Conservation (phyloP, 2,888 invertebrate species). For the Unio delphinus region DNA sequence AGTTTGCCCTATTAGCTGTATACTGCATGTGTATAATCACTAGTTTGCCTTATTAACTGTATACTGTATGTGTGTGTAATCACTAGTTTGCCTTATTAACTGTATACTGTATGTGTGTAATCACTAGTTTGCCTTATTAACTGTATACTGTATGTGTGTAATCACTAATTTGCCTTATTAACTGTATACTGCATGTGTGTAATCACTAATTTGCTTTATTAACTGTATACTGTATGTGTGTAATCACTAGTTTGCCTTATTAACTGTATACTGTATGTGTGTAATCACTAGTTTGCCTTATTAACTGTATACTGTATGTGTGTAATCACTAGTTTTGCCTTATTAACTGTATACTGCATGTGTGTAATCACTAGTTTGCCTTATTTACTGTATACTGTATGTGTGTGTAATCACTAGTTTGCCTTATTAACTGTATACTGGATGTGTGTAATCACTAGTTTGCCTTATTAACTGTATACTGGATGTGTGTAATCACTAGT, state of each 20-base stretch:
- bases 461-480: background rate
- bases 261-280: background rate
- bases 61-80: background rate
- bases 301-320: background rate
- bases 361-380: no score
- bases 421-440: background rate
- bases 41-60: background rate
- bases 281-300: background rate
- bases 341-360: background rate
- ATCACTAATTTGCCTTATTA: background rate
- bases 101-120: background rate
- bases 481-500: background rate
- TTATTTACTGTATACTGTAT: no score
- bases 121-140: background rate
- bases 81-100: background rate
- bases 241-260: background rate
- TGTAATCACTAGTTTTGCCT: background rate
- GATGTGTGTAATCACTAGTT: background rate
- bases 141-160: background rate
- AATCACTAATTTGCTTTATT: background rate
- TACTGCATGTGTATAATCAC: background rate
- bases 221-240: background rate
- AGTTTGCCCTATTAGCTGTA: background rate
- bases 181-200: background rate
- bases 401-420: background rate